Percentiles rank a stretch among this genome's conserved stretches.
phyloP scores from a whole-genome alignment of 2,888 invertebrate species.

The Gymnosoma rotundatum region DNA sequence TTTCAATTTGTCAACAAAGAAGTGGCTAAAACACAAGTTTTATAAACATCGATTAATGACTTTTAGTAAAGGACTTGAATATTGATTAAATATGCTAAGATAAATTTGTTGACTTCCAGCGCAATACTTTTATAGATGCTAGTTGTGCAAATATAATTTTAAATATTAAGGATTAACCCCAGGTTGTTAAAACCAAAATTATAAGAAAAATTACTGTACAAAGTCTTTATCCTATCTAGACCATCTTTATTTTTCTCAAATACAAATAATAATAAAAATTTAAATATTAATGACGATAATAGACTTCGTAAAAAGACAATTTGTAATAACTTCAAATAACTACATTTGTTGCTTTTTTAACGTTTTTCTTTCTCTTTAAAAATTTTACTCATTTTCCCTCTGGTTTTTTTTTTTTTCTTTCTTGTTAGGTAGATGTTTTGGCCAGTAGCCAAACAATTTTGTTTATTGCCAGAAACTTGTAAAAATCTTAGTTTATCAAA shows the following conservation, averaged over 20 bases:
- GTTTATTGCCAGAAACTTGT: conserved; percentile 58
- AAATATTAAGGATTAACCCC: conserved; percentile 29
- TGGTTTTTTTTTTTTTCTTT: no score
- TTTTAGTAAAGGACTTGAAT: no score
- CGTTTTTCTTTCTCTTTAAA: neutral
- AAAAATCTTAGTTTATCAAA: conserved; percentile 54
- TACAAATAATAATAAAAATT: conserved; percentile 34
- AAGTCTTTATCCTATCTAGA: conserved; percentile 42
- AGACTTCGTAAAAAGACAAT: conserved; percentile 33
- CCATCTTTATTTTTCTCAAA: conserved; percentile 4
- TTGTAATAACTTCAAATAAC: conserved; percentile 29
- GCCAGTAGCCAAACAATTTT: conserved; percentile 68
- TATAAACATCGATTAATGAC: no score
- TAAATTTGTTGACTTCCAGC: neutral
- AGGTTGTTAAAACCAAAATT: conserved; percentile 33
- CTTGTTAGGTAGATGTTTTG: conserved; percentile 35
- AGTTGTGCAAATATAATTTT: neutral
- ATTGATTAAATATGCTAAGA: no score
- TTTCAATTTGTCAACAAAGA: no score
- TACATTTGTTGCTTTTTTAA: neutral
- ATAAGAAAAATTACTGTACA: neutral
- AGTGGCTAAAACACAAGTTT: no score
- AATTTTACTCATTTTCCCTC: neutral
- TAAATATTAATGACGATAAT: conserved; percentile 55
- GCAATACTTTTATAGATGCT: no score